These are phyloP conservation scores for Scolopax bukidnonensis DNA, from an alignment of 2,797 vertebrate genomes.

Conservation along the genomic window DNA sequence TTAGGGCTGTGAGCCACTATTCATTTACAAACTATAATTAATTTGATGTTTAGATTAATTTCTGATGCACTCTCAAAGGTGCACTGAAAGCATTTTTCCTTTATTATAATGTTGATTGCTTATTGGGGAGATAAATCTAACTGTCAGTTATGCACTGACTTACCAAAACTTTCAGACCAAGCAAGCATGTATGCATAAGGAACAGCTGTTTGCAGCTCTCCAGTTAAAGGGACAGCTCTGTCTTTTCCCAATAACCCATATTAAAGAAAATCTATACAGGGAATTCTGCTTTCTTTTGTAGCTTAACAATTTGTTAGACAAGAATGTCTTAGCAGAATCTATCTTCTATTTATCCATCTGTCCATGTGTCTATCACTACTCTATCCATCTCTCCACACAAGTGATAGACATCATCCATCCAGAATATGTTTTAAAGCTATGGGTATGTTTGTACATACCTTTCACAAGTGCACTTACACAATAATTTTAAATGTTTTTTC, in stretches of 20 bases:
- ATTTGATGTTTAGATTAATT: constrained; percentile 83
- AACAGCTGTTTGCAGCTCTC: constrained; percentile 61
- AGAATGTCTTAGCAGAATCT: not conserved
- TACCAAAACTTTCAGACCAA: constrained; percentile 76
- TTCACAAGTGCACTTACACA: not conserved
- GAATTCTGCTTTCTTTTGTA: constrained; percentile 41
- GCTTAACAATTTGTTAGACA: constrained; percentile 48
- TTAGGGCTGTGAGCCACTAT: constrained; percentile 74
- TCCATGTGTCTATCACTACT: not conserved
- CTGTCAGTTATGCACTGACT: constrained; percentile 78
- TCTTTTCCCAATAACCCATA: constrained; percentile 16
- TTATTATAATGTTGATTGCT: constrained; percentile 81
- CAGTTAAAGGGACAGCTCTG: constrained; percentile 59
- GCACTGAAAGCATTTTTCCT: constrained; percentile 80
- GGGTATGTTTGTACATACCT: not conserved
- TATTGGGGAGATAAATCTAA: constrained; percentile 81
- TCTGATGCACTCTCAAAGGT: constrained; percentile 81
- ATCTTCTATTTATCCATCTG: not conserved
- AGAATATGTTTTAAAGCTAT: not conserved
- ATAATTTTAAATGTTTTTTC: not conserved
- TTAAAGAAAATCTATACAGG: constrained; percentile 38
- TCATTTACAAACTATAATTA: constrained; percentile 81
- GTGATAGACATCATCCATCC: not conserved
- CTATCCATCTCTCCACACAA: not conserved
- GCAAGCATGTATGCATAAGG: constrained; percentile 71